Evolutionary conservation across 2,888 invertebrate genomes (phyloP), one percentile per base, ranked within the genome.

Genomic region (Ormia ochracea): DNA sequence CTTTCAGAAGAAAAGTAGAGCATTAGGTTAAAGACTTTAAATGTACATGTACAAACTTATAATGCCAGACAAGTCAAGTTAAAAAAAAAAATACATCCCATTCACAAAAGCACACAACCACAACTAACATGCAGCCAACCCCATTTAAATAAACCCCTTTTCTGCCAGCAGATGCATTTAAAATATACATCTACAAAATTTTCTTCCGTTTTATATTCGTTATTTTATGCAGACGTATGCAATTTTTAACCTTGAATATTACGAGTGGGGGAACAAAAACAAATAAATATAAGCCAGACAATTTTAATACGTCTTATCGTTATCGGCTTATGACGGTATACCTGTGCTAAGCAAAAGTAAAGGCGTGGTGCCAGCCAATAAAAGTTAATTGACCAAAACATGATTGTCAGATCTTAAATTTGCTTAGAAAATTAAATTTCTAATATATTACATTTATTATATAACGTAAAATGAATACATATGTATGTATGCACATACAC

Each of bases 161-260:
- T 48, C 38, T 4, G 28, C 14, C 19, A 54, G 5, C 31, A 63
- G 28, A 12, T 72, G 61, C 72, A 72, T 63, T 54, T 23, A 38
- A 28, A 50, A 43, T 63, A 26, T 43, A 21, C 28, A 48, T 65
- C 48, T 65, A 48, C 54, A 54, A 61, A 52, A 48, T 36, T 63
- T 9, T 69, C 76, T 69, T 76, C 45, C 69, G 36, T 69, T 69
- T 76, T 69, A 50, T 74, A 54, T 48, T 76, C 75, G 79, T 79
- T 79, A 75, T 75, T 75, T 79, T 70, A 79, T 75, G 75, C 75
- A 79, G 65, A 79, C 79, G 65, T 75, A 79, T 79, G 75, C 75
- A 65, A 75, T 79, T 79, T 78, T 70, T 70, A 75, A 75, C 79
- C 79, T 79, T 79, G 78, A 79, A 43, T 41, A 50, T 41, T 56